Evolutionary conservation across 2,888 invertebrate genomes (phyloP).

Genomic region (Matsumyia berberina): DNA sequence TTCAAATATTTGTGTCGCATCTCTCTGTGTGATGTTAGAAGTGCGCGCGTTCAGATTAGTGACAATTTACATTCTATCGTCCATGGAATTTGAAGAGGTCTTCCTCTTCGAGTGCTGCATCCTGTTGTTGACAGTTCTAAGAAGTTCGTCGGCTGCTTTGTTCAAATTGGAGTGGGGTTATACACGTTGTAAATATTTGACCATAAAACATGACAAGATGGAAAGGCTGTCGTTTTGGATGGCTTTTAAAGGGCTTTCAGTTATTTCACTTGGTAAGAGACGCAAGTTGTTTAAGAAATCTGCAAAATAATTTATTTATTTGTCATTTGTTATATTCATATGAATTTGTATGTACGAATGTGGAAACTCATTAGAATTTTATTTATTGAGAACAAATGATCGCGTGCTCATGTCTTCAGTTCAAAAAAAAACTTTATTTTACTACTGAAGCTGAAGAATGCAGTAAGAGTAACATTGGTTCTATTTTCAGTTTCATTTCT

Average conservation of each 20-base stretch:
- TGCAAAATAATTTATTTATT: no score
- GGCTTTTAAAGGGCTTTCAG: not conserved
- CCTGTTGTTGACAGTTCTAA: constrained; percentile 71
- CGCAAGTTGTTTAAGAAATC: no score
- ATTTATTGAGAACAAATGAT: no score
- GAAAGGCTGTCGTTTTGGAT: constrained; percentile 38
- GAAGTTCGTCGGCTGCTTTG: constrained; percentile 67
- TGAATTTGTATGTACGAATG: no score
- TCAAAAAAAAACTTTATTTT: no score
- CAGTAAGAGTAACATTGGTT: no score
- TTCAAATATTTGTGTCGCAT: constrained; percentile 74
- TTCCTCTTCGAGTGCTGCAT: constrained; percentile 66
- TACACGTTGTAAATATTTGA: constrained; percentile 70
- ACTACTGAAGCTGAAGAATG: no score
- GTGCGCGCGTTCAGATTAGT: constrained; percentile 65
- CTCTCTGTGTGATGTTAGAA: constrained; percentile 64
- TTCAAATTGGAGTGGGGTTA: constrained; percentile 11
- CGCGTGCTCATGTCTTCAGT: no score
- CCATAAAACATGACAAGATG: constrained; percentile 57
- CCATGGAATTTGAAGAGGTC: constrained; percentile 76
- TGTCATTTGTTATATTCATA: no score
- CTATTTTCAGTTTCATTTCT: no score
- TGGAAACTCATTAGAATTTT: no score
- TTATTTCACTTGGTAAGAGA: no score
- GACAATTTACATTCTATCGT: constrained; percentile 76